Evolutionary conservation across 2,797 vertebrate species (phyloP).

Genomic region (Eulemur coronatus): DNA sequence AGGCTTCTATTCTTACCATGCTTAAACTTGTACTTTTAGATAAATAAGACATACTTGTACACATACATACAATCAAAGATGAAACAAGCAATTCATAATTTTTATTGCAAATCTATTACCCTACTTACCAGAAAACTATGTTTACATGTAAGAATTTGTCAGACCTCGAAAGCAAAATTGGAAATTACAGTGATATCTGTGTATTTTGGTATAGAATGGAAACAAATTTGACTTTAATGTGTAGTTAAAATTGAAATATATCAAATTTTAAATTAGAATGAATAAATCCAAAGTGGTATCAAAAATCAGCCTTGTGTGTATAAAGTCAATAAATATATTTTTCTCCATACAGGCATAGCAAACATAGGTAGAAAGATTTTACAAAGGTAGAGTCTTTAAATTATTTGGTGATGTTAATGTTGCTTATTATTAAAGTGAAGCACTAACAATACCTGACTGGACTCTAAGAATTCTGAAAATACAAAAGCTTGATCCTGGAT

Average conservation of each 20-base stretch:
- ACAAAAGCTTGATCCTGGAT: not conserved
- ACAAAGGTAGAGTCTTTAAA: not conserved
- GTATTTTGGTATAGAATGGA: not conserved
- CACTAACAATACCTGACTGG: not conserved
- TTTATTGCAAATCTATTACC: not conserved
- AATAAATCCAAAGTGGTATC: not conserved
- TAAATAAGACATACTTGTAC: not conserved
- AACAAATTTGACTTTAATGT: constrained; percentile 4
- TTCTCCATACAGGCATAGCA: not conserved
- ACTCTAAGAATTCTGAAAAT: not conserved
- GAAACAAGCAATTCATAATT: not conserved
- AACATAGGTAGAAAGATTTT: constrained; percentile 5
- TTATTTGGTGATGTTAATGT: not conserved
- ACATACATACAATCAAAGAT: not conserved
- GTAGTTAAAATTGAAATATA: not conserved
- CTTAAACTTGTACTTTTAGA: constrained; percentile 29
- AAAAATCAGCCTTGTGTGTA: not conserved
- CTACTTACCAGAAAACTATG: not conserved
- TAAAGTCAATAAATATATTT: not conserved
- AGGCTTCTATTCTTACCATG: not conserved
- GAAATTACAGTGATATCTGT: not conserved
- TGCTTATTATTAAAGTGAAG: constrained; percentile 18
- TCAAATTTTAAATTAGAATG: constrained; percentile 20
- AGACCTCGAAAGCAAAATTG: constrained; percentile 10
- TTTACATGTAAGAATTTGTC: not conserved